These are phyloP conservation scores for Drosophila cardini DNA, from an alignment of 1,140 invertebrate species.

Conservation along the genomic window DNA sequence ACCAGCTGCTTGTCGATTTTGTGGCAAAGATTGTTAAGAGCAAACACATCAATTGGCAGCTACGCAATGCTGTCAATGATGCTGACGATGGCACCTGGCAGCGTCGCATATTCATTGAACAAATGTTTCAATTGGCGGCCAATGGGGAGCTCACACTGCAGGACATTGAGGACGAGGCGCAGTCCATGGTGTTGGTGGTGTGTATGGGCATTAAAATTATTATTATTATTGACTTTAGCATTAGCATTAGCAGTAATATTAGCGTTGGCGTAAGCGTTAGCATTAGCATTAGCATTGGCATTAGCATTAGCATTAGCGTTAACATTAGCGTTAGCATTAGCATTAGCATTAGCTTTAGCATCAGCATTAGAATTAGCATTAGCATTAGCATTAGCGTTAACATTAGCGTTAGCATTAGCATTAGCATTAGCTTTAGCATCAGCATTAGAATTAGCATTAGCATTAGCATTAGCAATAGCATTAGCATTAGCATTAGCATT, in stretches of 20 bases:
- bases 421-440: no score
- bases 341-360: not conserved
- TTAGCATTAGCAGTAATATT: not conserved
- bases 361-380: not conserved
- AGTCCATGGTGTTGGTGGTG: constrained; percentile 81
- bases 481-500: not conserved
- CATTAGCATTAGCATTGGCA: not conserved
- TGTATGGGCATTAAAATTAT: constrained; percentile 14
- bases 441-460: not conserved
- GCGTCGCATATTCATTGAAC: constrained; percentile 79
- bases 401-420: not conserved
- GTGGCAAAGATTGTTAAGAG: constrained; percentile 69
- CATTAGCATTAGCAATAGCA: not conserved
- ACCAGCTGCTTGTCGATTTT: constrained; percentile 70
- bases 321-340: not conserved
- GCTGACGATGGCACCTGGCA: constrained; percentile 56
- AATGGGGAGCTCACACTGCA: constrained; percentile 71
- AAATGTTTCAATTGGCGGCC: constrained; percentile 79
- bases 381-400: not conserved
- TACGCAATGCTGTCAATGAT: constrained; percentile 37
- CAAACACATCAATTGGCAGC: constrained; percentile 76
- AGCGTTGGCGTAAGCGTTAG: not conserved
- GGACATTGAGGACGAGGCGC: constrained; percentile 78
- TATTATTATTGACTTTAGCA: not conserved
- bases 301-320: not conserved